Evolutionary conservation across 2,113 vertebrate genomes (phyloP).

Genomic region (Sinosuthora webbiana): DNA sequence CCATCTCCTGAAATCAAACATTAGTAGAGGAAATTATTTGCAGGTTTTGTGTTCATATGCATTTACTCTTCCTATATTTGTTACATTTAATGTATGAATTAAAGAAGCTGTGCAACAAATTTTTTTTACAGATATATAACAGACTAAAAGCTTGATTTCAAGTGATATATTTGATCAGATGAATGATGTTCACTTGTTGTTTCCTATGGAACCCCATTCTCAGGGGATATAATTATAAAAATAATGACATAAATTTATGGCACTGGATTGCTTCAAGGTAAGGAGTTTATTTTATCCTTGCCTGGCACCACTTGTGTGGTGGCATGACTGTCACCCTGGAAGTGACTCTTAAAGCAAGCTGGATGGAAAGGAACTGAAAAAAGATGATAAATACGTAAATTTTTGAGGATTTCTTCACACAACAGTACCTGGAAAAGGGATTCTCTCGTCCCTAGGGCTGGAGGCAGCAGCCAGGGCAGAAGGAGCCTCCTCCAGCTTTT

Average conservation of each 20-base stretch:
- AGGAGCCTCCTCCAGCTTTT: neutral
- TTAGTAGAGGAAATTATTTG: neutral
- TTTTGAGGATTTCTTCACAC: neutral
- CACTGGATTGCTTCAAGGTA: neutral
- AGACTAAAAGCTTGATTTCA: neutral
- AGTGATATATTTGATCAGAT: neutral
- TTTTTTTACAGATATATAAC: neutral
- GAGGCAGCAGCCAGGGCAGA: neutral
- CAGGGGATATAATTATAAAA: neutral
- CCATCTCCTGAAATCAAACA: conserved; percentile 49
- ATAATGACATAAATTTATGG: neutral
- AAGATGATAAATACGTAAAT: neutral
- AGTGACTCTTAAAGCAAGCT: neutral
- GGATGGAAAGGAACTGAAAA: neutral
- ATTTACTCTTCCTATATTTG: neutral
- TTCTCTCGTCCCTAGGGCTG: neutral
- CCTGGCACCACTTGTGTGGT: neutral
- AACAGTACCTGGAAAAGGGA: conserved; percentile 60
- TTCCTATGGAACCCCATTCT: neutral
- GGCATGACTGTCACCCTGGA: neutral
- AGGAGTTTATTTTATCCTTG: neutral
- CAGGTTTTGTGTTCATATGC: neutral
- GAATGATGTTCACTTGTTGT: neutral
- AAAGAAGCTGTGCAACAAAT: neutral
- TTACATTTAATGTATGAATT: neutral